These are phyloP conservation scores for Andrena fulva DNA, from an alignment of 2,888 invertebrate genomes.

Conservation along the genomic window DNA sequence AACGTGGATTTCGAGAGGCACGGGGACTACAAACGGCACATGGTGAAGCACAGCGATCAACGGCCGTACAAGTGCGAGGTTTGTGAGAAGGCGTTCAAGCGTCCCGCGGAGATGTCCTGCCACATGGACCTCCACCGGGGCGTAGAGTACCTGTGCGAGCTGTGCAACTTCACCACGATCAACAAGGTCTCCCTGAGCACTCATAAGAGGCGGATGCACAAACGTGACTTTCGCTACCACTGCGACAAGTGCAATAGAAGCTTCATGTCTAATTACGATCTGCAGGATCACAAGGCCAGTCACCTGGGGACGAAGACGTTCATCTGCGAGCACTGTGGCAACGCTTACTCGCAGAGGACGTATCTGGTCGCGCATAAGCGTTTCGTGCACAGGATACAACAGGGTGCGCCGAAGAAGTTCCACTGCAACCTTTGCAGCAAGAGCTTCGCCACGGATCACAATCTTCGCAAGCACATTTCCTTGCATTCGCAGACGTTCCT, in stretches of 20 bases:
- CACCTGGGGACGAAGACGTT: constrained; percentile 71
- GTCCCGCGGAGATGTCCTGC: constrained; percentile 54
- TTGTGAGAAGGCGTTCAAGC: constrained; percentile 65
- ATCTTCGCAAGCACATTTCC: constrained; percentile 69
- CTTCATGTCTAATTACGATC: constrained; percentile 51
- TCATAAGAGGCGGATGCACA: constrained; percentile 62
- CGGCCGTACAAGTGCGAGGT: constrained; percentile 60
- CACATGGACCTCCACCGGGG: constrained; percentile 58
- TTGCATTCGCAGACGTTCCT: constrained; percentile 63
- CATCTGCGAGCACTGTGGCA: constrained; percentile 55
- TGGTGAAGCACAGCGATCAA: constrained; percentile 51
- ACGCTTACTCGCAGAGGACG: constrained; percentile 27
- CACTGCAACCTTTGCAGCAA: constrained; percentile 60
- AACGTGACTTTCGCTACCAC: constrained; percentile 46
- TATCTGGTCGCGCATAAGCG: constrained; percentile 39
- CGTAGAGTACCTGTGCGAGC: constrained; percentile 55
- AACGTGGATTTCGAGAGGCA: background rate
- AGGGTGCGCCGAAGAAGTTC: constrained; percentile 10
- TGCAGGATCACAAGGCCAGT: constrained; percentile 52
- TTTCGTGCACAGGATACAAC: background rate
- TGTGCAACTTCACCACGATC: constrained; percentile 44
- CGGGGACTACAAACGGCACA: constrained; percentile 24
- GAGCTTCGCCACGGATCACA: constrained; percentile 67
- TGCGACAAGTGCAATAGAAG: constrained; percentile 69
- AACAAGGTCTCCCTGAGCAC: constrained; percentile 47